Conservation (phyloP, 1,140 invertebrate species). For the Luehdorfia chinensis region DNA sequence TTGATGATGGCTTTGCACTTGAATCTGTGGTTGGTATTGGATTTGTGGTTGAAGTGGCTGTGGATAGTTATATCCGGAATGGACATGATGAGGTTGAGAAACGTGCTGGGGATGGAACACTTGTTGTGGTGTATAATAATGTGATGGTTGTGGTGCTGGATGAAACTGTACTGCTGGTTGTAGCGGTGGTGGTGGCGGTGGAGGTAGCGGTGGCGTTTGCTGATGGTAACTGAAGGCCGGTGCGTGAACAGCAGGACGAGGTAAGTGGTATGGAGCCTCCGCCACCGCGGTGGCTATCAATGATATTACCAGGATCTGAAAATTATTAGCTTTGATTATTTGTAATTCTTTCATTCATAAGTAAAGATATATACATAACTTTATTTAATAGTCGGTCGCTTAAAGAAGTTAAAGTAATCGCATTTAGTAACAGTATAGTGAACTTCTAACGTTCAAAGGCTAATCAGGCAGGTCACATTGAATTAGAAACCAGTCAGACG, state of each 20-base stretch:
- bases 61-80: slow-evolving; percentile 7
- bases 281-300: slow-evolving; percentile 44
- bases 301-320: slow-evolving; percentile 54
- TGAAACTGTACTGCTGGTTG: neutral
- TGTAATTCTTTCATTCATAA: too few species aligned
- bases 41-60: slow-evolving; percentile 21
- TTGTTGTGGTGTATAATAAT: neutral
- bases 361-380: too few species aligned
- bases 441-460: too few species aligned
- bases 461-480: slow-evolving; percentile 18
- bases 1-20: slow-evolving; percentile 15
- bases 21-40: slow-evolving; percentile 20
- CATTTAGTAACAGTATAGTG: too few species aligned
- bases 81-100: slow-evolving; percentile 14
- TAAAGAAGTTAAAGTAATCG: too few species aligned
- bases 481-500: slow-evolving; percentile 14
- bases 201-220: neutral
- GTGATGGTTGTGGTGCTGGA: slow-evolving; percentile 6
- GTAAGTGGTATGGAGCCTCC: slow-evolving; percentile 60
- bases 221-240: slow-evolving; percentile 41
- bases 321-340: slow-evolving; percentile 12
- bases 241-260: slow-evolving; percentile 43
- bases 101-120: slow-evolving; percentile 1
- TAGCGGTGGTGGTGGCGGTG: neutral
- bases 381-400: too few species aligned